These are phyloP conservation scores for Sitta carolinensis DNA, from an alignment of 2,797 vertebrate species.

Conservation along the genomic window DNA sequence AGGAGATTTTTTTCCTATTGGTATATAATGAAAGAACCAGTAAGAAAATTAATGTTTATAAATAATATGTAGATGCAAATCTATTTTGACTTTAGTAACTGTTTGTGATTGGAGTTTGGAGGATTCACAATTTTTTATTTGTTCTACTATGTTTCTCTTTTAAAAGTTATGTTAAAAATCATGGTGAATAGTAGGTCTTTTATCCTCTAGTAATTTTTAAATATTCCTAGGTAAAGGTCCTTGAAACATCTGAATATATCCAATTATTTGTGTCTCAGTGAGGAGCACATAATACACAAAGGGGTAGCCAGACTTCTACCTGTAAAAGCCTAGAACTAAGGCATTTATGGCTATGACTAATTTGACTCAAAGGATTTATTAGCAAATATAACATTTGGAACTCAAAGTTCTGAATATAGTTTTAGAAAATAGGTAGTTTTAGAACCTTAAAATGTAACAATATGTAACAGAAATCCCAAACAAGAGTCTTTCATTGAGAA, in stretches of 20 bases:
- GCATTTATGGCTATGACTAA: background rate
- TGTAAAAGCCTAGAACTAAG: background rate
- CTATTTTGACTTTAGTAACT: background rate
- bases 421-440: background rate
- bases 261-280: background rate
- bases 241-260: background rate
- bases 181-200: background rate
- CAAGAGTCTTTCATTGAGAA: background rate
- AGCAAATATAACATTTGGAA: background rate
- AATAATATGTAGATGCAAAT: background rate
- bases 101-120: background rate
- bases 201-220: background rate
- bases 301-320: accelerated
- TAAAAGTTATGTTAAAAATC: background rate
- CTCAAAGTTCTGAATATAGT: background rate
- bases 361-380: background rate
- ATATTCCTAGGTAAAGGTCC: background rate
- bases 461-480: background rate
- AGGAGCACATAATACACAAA: background rate
- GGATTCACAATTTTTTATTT: background rate
- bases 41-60: background rate
- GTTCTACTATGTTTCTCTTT: background rate
- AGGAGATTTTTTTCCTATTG: background rate
- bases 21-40: background rate
- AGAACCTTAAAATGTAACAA: background rate